phyloP scores from a whole-genome alignment of 1,140 invertebrate genomes.

The Trichonephila inaurata region DNA sequence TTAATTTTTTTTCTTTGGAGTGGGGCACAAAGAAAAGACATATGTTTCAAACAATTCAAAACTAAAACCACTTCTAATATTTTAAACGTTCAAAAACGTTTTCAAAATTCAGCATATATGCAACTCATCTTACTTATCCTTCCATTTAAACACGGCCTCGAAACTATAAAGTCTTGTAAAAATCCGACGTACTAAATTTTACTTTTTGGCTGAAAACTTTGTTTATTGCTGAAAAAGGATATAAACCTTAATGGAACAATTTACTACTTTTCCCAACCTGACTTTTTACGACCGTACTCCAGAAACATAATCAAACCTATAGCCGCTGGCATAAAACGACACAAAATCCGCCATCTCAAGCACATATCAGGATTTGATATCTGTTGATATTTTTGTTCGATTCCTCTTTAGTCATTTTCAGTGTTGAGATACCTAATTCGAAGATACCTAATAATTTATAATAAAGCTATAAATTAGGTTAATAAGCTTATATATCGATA shows the following conservation, averaged over 20 bases:
- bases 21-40: too few relatives aligned
- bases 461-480: too few relatives aligned
- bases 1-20: too few relatives aligned
- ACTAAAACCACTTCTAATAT: too few relatives aligned
- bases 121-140: too few relatives aligned
- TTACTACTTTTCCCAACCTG: background rate
- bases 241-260: constrained; percentile 6
- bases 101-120: too few relatives aligned
- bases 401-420: background rate
- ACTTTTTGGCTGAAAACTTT: background rate
- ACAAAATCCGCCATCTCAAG: background rate
- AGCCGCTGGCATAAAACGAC: background rate
- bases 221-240: background rate
- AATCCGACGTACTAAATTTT: too few relatives aligned
- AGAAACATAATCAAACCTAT: background rate
- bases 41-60: too few relatives aligned
- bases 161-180: too few relatives aligned
- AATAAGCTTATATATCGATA: too few relatives aligned
- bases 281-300: background rate
- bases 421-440: background rate
- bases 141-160: too few relatives aligned
- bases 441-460: background rate
- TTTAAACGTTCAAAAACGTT: too few relatives aligned
- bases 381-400: background rate
- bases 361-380: background rate